Conservation (phyloP, 2,113 vertebrate genomes). For the Copsychus sechellarum region DNA sequence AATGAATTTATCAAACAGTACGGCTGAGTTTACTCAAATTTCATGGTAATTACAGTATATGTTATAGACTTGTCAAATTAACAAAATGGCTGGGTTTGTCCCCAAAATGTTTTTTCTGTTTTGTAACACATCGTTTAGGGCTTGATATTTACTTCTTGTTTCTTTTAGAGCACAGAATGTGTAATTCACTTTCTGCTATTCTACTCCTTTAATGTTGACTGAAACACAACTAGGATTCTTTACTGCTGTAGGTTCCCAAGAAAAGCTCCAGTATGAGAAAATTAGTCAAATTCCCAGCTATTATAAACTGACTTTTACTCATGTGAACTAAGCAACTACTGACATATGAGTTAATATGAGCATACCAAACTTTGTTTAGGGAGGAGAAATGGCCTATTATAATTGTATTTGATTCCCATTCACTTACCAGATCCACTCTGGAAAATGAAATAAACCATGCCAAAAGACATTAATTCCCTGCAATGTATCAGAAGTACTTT, state of each 20-base stretch:
- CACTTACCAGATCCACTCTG: constrained; percentile 49
- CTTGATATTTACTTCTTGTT: neutral
- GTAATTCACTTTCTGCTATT: neutral
- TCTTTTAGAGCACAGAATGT: neutral
- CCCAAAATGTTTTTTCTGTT: neutral
- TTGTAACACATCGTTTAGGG: neutral
- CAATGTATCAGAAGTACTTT: constrained; percentile 39
- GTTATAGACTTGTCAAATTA: neutral
- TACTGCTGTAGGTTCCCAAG: neutral
- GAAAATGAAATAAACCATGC: constrained; percentile 63
- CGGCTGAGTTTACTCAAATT: neutral
- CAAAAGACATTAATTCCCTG: constrained; percentile 59
- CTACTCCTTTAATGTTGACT: neutral
- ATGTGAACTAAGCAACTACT: constrained; percentile 37
- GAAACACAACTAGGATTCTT: neutral
- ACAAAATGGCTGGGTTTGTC: neutral
- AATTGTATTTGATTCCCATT: constrained; percentile 53
- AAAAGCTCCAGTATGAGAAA: neutral
- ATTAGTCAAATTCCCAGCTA: constrained; percentile 15
- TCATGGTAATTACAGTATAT: neutral
- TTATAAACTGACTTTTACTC: constrained; percentile 25
- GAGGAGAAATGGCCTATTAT: constrained; percentile 46
- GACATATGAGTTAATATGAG: constrained; percentile 28
- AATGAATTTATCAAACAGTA: neutral
- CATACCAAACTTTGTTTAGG: constrained; percentile 59